Percentiles rank a stretch among this genome's conserved stretches.
These are phyloP conservation scores for Coracopsis vasa DNA, from an alignment of 2,113 vertebrate genomes.

Conservation along the genomic window DNA sequence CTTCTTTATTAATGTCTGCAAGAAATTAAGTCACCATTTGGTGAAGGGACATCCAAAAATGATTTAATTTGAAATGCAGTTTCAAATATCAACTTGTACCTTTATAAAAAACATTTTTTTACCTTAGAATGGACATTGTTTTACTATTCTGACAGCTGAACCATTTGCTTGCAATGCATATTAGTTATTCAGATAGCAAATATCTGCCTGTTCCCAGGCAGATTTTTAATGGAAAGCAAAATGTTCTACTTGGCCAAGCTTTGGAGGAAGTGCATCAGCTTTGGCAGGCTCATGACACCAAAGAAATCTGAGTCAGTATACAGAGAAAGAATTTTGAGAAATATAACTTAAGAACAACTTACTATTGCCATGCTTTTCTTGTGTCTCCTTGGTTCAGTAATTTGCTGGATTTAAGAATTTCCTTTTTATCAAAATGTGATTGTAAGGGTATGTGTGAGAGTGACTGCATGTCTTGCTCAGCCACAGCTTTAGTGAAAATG, in stretches of 20 bases:
- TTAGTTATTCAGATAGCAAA: not conserved
- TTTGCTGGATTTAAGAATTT: not conserved
- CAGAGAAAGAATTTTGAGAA: not conserved
- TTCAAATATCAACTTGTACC: not conserved
- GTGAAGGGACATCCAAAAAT: not conserved
- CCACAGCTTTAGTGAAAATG: not conserved
- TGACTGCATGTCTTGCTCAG: not conserved
- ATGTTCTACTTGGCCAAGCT: not conserved
- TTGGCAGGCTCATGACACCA: not conserved
- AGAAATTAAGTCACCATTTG: not conserved
- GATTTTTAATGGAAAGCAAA: not conserved
- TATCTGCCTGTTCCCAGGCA: not conserved
- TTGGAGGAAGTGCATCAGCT: not conserved
- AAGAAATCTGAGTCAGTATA: not conserved
- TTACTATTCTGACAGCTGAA: not conserved
- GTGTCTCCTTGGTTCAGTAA: not conserved
- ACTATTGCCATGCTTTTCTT: not conserved
- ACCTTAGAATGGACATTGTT: not conserved
- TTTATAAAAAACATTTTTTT: not conserved
- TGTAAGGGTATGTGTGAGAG: not conserved
- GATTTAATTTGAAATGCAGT: not conserved
- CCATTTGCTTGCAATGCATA: not conserved
- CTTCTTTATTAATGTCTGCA: not conserved
- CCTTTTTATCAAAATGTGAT: not conserved
- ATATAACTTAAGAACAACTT: not conserved